These are phyloP conservation scores for Anthopleura sola DNA, from an alignment of 64 coral and sea anemone genomes.

Conservation along the genomic window DNA sequence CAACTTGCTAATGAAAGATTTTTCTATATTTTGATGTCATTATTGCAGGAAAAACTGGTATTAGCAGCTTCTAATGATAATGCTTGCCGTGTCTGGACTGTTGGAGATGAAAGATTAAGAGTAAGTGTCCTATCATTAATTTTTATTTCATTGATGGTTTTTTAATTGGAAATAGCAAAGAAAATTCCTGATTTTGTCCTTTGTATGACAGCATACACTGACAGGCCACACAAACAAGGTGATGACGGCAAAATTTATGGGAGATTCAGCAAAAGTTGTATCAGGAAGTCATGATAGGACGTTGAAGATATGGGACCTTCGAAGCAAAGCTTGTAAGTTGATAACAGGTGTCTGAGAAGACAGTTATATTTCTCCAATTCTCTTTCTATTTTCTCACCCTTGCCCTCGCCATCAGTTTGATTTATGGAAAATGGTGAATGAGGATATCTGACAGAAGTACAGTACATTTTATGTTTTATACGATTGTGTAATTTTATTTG, in stretches of 20 bases:
- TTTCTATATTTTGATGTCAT: neutral
- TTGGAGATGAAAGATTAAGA: constrained; percentile 84
- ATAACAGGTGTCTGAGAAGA: neutral
- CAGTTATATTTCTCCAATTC: neutral
- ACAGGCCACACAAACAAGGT: constrained; percentile 93
- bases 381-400: no score
- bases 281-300: constrained; percentile 97
- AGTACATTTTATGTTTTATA: no score
- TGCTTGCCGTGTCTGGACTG: constrained; percentile 91
- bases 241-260: constrained; percentile 81
- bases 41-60: constrained; percentile 90
- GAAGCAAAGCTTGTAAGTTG: constrained; percentile 92
- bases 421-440: no score
- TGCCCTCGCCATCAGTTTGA: no score
- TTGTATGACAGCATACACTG: constrained; percentile 73
- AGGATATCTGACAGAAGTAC: neutral
- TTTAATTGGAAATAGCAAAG: neutral
- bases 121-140: constrained; percentile 58
- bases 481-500: neutral
- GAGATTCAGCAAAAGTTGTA: constrained; percentile 84
- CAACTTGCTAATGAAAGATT: neutral
- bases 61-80: constrained; percentile 90
- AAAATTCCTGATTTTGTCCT: neutral
- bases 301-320: constrained; percentile 93
- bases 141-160: no score